Percentiles rank a stretch among this genome's conserved stretches.
phyloP scores from a whole-genome alignment of 2,113 vertebrate species.

The Falco punctatus region DNA sequence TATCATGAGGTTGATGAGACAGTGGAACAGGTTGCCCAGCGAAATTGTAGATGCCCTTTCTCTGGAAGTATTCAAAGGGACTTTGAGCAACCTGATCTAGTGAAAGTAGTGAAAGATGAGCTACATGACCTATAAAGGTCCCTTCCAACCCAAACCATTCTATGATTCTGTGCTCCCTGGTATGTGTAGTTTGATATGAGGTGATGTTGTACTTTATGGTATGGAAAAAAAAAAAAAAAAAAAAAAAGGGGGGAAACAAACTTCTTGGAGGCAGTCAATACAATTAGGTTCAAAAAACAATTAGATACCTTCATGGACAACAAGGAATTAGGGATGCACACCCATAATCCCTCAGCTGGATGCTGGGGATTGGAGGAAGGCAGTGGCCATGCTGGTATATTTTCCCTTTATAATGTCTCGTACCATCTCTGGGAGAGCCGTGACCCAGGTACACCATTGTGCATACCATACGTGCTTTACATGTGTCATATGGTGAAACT shows the following conservation, averaged over 20 bases:
- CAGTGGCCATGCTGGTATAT: rapidly evolving
- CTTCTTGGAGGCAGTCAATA: background rate
- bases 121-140: background rate
- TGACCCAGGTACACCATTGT: background rate
- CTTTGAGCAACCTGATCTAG: background rate
- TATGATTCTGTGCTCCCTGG: background rate
- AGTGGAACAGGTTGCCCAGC: rapidly evolving
- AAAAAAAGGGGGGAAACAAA: background rate
- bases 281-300: background rate
- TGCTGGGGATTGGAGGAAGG: background rate
- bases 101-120: background rate
- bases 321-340: background rate
- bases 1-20: background rate
- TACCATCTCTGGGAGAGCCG: background rate
- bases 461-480: background rate
- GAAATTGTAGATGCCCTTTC: background rate
- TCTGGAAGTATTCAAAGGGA: background rate
- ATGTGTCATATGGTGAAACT: rapidly evolving
- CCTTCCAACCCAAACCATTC: background rate
- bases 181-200: background rate
- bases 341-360: rapidly evolving
- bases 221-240: too few species aligned
- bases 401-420: background rate
- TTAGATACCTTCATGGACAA: background rate
- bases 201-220: background rate